Conservation (phyloP, 2,113 vertebrate genomes). For the Machaerirhynchus nigripectus region DNA sequence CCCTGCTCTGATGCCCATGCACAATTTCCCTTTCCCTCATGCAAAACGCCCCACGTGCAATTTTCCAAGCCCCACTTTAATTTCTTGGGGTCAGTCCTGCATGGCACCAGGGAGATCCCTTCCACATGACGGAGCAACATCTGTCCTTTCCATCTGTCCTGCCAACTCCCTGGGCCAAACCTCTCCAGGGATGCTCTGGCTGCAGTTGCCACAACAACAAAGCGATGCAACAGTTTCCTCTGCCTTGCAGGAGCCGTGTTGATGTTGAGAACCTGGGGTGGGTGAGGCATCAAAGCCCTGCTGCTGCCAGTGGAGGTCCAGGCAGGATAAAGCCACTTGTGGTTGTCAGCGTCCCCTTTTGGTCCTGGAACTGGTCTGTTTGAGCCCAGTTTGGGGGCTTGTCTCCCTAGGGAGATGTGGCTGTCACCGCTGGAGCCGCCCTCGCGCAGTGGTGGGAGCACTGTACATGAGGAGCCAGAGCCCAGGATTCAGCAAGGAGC, state of each 20-base stretch:
- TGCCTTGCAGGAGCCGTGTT: neutral
- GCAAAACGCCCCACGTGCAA: rapidly evolving
- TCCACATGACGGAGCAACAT: neutral
- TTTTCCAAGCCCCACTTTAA: neutral
- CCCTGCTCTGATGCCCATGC: rapidly evolving
- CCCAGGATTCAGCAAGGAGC: neutral
- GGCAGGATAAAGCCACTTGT: neutral
- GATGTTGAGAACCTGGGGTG: rapidly evolving
- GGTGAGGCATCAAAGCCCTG: rapidly evolving
- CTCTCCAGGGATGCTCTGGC: neutral
- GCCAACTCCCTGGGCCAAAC: neutral
- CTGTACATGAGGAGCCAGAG: neutral
- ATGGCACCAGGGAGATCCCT: neutral
- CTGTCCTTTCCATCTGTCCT: slow-evolving; percentile 20
- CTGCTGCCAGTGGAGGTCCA: neutral
- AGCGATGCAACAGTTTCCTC: neutral
- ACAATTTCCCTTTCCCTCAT: neutral
- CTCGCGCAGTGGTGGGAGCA: rapidly evolving
- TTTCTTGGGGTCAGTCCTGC: neutral
- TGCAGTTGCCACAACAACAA: slow-evolving; percentile 35
- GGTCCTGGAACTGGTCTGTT: neutral
- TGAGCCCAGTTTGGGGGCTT: neutral
- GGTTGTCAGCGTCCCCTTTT: neutral
- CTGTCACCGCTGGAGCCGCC: neutral
- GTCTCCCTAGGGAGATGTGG: rapidly evolving